Percentiles rank a stretch among this genome's conserved stretches.
Conservation (phyloP, 2,797 vertebrate genomes). For the Macropodus opercularis region DNA sequence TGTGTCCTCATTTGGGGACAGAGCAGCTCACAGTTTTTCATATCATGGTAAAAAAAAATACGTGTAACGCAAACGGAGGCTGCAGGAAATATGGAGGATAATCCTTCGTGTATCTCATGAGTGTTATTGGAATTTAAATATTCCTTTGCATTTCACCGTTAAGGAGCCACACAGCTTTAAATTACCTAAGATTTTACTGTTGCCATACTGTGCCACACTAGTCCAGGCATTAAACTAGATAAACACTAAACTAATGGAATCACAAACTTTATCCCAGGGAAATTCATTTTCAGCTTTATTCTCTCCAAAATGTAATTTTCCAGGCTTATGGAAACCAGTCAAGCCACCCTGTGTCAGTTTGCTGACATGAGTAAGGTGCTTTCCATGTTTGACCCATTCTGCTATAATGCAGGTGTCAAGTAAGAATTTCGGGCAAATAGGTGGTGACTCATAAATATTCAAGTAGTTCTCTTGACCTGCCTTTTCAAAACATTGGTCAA, state of each 20-base stretch:
- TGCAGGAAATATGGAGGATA: background rate
- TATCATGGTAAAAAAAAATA: conserved; percentile 6
- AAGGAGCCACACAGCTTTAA: conserved; percentile 12
- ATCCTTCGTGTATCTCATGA: conserved; percentile 5
- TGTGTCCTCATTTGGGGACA: background rate
- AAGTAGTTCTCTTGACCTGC: conserved; percentile 55
- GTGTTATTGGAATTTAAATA: conserved; percentile 39
- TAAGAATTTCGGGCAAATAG: conserved; percentile 44
- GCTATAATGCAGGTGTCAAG: conserved; percentile 41
- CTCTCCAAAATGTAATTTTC: conserved; percentile 46
- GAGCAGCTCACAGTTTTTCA: conserved; percentile 10
- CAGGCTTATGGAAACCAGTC: conserved; percentile 40
- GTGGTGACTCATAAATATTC: conserved; percentile 66
- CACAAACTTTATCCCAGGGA: conserved; percentile 27
- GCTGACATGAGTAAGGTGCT: conserved; percentile 22
- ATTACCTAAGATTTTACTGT: conserved; percentile 22
- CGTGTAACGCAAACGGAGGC: conserved; percentile 13
- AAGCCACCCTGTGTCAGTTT: conserved; percentile 30
- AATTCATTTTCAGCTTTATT: conserved; percentile 34
- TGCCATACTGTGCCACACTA: conserved; percentile 1
- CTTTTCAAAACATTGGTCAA: conserved; percentile 55
- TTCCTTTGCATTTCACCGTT: conserved; percentile 17
- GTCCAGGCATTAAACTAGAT: background rate
- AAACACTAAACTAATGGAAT: conserved; percentile 24
- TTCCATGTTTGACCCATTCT: conserved; percentile 34